phyloP scores from a whole-genome alignment of 1,140 invertebrate species.

The Scaptodrosophila lebanonensis region DNA sequence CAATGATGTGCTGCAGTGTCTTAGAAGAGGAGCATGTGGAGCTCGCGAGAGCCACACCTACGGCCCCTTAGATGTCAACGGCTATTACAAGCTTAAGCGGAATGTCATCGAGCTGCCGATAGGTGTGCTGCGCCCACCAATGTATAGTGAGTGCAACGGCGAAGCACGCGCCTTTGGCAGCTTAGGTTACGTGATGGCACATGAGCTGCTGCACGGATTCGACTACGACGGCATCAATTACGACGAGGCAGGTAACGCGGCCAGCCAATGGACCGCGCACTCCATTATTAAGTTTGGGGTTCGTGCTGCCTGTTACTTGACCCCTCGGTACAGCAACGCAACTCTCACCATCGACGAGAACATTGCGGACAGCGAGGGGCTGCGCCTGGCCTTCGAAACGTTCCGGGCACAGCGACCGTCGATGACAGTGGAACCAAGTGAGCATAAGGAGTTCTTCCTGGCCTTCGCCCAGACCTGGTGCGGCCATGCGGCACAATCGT shows the following conservation, averaged over 20 bases:
- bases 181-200: slow-evolving; percentile 57
- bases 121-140: slow-evolving; percentile 43
- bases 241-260: slow-evolving; percentile 46
- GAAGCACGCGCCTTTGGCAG: slow-evolving; percentile 32
- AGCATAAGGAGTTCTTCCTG: slow-evolving; percentile 46
- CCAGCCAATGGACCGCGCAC: slow-evolving; percentile 43
- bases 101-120: slow-evolving; percentile 65
- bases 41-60: background rate
- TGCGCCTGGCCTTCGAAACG: slow-evolving; percentile 57
- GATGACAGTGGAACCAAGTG: background rate
- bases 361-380: slow-evolving; percentile 65
- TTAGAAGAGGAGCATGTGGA: slow-evolving; percentile 1
- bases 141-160: slow-evolving; percentile 1
- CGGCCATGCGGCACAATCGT: slow-evolving; percentile 16
- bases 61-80: slow-evolving; percentile 58
- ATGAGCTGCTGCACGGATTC: slow-evolving; percentile 67
- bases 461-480: slow-evolving; percentile 71
- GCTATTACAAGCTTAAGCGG: slow-evolving; percentile 59
- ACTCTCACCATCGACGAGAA: slow-evolving; percentile 63
- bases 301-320: slow-evolving; percentile 49
- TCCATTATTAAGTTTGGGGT: slow-evolving; percentile 59
- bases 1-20: slow-evolving; percentile 21
- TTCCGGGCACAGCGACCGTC: background rate
- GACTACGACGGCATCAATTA: slow-evolving; percentile 72
- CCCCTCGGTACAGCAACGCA: slow-evolving; percentile 45